phyloP scores from a whole-genome alignment of 2,888 invertebrate genomes.

The Drosophila limbata region DNA sequence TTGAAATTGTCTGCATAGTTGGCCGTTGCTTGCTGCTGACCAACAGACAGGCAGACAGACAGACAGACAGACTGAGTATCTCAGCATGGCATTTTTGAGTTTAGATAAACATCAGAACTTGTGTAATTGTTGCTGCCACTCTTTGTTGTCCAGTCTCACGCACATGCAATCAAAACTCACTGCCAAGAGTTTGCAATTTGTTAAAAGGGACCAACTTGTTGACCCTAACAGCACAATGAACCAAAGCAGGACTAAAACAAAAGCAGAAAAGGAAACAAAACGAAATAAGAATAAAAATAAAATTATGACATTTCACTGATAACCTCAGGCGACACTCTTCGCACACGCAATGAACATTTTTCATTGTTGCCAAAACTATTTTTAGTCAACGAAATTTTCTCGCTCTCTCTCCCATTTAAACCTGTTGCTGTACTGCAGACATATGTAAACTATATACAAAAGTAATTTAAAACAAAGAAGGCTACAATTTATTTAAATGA shows the following conservation, averaged over 20 bases:
- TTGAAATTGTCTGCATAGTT: constrained; percentile 59
- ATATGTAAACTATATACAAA: no score
- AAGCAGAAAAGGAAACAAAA: constrained; percentile 26
- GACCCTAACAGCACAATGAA: constrained; percentile 6
- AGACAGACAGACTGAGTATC: not conserved
- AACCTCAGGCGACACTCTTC: constrained; percentile 46
- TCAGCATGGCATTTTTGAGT: constrained; percentile 48
- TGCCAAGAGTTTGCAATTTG: constrained; percentile 25
- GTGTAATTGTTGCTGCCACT: constrained; percentile 60
- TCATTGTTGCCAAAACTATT: constrained; percentile 40
- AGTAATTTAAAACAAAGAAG: no score
- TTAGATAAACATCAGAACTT: constrained; percentile 60
- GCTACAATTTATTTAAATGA: no score
- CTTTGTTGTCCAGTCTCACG: constrained; percentile 24
- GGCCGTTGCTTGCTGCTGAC: constrained; percentile 32
- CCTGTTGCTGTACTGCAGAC: not conserved
- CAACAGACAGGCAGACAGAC: not conserved
- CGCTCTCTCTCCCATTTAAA: not conserved
- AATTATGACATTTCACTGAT: constrained; percentile 59
- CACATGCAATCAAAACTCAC: constrained; percentile 47
- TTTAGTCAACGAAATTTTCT: not conserved
- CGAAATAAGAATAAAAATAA: constrained; percentile 45
- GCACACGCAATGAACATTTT: constrained; percentile 53
- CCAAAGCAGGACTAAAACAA: constrained; percentile 4
- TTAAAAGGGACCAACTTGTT: constrained; percentile 22